Evolutionary conservation across 2,888 invertebrate genomes (phyloP), one percentile per base, ranked within the genome.

Genomic region (Augochlorella aurata): DNA sequence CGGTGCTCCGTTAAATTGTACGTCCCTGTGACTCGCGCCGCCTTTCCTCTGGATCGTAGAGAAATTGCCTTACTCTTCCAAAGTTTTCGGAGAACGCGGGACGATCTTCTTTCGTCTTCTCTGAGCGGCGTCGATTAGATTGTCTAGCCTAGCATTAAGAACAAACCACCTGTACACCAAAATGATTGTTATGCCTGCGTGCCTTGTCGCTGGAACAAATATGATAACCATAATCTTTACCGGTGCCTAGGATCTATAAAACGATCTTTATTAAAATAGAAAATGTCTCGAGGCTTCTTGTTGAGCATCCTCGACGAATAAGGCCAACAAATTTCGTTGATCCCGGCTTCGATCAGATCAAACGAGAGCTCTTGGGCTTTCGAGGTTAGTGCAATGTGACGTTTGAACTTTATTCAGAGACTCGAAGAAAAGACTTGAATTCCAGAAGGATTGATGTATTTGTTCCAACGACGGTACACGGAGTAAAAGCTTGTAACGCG

Each of bases 11-110:
- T 24, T 24, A 14, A 58, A 58, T 24, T 12, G 14, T 58, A 24
- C 24, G 58, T 14, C 58, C 58, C 58, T 58, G 58, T 63, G 29
- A 63, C 63, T 38, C 44, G 52, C n/a, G 63, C 63, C 76, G 76
- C 71, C 24, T 68, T 71, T 76, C 79, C 49, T 47, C 54, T 72
- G 49, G 49, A 29, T 77, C 69, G 74, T 75, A 83, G 74, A 71
- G 66, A 29, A 72, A 77, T 77, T 81, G 82, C 85, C 85, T 86
- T 79, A 80, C 70, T 79, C 78, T 78, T 84, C 73, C 78, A 78
- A 78, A 77, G 77, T 70, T 63, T 70, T 69, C 68, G 14, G 49
- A 79, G 52, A 69, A 21, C 68, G 52, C 47, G 18, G 12, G 65
- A 44, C 52, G 70, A 66, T 52, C 66, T 49, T 18, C 24, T 67